A percentile compares a stretch with the other conserved stretches of the same genome.
These are phyloP conservation scores for Antennarius maculatus DNA, from an alignment of 2,797 vertebrate species.

Conservation along the genomic window DNA sequence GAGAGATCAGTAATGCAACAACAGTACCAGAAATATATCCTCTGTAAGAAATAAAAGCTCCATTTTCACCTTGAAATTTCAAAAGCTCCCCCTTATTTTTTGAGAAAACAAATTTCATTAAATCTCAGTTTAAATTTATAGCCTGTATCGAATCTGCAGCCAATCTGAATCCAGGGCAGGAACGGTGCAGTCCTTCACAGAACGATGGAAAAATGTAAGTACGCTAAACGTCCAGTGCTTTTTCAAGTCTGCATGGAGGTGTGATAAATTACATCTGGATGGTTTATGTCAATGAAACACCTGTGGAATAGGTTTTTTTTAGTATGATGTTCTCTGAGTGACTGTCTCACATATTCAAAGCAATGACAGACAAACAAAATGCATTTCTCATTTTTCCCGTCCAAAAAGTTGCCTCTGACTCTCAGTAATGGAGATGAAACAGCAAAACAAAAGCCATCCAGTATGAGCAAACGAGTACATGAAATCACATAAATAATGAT, in stretches of 20 bases:
- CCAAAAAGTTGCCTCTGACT: conserved; percentile 11
- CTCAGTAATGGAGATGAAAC: conserved; percentile 57
- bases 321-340: not conserved
- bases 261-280: not conserved
- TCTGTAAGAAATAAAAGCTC: no score
- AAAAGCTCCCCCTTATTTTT: no score
- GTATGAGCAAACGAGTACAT: conserved; percentile 63
- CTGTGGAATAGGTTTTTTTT: not conserved
- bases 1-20: no score
- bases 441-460: conserved; percentile 60
- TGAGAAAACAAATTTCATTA: no score
- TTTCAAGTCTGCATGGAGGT: not conserved
- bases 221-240: no score
- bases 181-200: no score
- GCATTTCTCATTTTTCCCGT: not conserved
- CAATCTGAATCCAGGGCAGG: no score
- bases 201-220: no score
- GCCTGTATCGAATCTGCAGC: no score
- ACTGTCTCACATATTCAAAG: not conserved
- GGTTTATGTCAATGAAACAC: not conserved
- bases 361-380: not conserved
- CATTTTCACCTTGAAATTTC: no score
- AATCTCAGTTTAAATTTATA: no score
- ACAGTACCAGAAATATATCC: no score
- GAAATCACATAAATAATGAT: conserved; percentile 72